Evolutionary conservation across 2,797 vertebrate genomes (phyloP).

Genomic region (Dermochelys coriacea): DNA sequence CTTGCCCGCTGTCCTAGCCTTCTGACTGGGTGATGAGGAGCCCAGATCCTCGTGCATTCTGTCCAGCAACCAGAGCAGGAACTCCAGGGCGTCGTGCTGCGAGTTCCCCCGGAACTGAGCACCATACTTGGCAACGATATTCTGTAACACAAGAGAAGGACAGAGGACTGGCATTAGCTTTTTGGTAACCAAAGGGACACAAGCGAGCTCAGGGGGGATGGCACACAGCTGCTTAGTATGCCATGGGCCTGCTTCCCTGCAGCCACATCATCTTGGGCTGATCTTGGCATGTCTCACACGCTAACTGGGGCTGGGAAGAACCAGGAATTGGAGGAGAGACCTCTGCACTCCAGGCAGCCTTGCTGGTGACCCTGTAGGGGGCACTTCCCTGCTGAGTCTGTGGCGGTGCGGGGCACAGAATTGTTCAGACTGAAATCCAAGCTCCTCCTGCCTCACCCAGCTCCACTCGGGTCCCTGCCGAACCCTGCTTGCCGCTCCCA

Average conservation of each 20-base stretch:
- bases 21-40: constrained; percentile 72
- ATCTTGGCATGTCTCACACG: not conserved
- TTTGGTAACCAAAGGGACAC: not conserved
- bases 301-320: not conserved
- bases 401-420: not conserved
- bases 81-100: constrained; percentile 95
- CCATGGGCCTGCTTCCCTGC: not conserved
- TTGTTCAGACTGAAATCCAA: not conserved
- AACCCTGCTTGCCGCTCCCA: not conserved
- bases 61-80: constrained; percentile 95
- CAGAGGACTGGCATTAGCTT: not conserved
- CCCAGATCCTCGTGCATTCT: constrained; percentile 92
- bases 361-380: not conserved
- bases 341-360: not conserved
- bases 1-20: constrained; percentile 77
- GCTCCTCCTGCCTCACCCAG: not conserved
- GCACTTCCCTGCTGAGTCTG: not conserved
- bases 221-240: not conserved
- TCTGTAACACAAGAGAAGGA: constrained; percentile 76
- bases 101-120: constrained; percentile 94
- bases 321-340: not conserved
- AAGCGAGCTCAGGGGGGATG: not conserved
- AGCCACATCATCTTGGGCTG: not conserved
- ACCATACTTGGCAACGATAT: constrained; percentile 91
- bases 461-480: not conserved